Evolutionary conservation across 2,113 vertebrate genomes (phyloP).

Genomic region (Euleptes europaea): DNA sequence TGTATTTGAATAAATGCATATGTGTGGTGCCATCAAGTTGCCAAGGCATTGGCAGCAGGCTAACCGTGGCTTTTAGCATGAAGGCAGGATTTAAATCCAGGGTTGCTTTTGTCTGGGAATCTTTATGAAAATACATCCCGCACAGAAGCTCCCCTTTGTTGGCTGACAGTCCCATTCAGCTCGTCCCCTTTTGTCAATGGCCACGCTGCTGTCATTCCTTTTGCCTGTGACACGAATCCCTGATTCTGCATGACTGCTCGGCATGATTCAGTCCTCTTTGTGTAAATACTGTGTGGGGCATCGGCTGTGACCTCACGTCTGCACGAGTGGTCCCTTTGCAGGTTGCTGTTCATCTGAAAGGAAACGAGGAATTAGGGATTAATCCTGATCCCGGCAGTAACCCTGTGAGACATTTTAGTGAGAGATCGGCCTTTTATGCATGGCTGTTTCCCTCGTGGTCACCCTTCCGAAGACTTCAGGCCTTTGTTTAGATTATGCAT

Average conservation of each 20-base stretch:
- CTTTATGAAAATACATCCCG: constrained; percentile 16
- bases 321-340: constrained; percentile 52
- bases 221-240: constrained; percentile 40
- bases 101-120: constrained; percentile 2
- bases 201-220: constrained; percentile 19
- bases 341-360: constrained; percentile 58
- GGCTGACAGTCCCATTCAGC: not conserved
- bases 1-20: not conserved
- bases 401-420: constrained; percentile 33
- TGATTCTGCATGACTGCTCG: constrained; percentile 59
- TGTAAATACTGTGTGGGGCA: constrained; percentile 42
- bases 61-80: not conserved
- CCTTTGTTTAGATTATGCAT: no score
- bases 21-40: not conserved
- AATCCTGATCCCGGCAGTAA: constrained; percentile 52
- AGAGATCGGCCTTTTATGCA: no score
- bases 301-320: constrained; percentile 60
- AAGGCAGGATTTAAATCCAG: not conserved
- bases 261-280: constrained; percentile 56
- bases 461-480: no score
- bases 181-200: constrained; percentile 29
- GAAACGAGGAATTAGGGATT: constrained; percentile 60
- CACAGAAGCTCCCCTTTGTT: constrained; percentile 1
- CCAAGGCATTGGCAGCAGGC: not conserved
- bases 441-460: no score